Percentiles rank a stretch among this genome's conserved stretches.
phyloP scores from a whole-genome alignment of 2,888 invertebrate genomes.

The Agrochola litura region DNA sequence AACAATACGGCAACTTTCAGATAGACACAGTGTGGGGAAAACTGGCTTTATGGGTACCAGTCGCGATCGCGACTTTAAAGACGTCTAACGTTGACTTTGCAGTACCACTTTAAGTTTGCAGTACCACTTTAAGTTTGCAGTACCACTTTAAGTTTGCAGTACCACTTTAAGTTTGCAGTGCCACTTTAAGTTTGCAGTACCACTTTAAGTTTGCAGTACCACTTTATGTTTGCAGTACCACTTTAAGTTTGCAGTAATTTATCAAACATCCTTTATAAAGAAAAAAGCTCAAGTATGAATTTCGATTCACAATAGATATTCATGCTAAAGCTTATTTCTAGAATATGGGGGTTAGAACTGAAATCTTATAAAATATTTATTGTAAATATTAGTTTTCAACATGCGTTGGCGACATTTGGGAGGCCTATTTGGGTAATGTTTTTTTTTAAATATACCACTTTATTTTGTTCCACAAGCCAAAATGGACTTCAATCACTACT shows the following conservation, averaged over 20 bases:
- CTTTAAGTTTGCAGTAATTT: slow-evolving; percentile 49
- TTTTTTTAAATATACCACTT: neutral
- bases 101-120: slow-evolving; percentile 34
- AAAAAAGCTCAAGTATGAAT: neutral
- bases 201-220: neutral
- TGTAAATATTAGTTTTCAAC: neutral
- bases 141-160: too few species aligned
- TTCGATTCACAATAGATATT: neutral
- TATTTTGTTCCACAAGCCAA: neutral
- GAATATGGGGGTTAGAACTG: too few species aligned
- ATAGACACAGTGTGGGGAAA: slow-evolving; percentile 9
- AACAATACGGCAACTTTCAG: slow-evolving; percentile 44
- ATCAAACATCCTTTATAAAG: slow-evolving; percentile 10
- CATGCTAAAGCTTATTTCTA: neutral
- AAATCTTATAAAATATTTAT: neutral
- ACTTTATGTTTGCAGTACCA: too few species aligned
- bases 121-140: neutral
- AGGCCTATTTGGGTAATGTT: neutral
- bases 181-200: too few species aligned
- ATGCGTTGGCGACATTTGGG: neutral
- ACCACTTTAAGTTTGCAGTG: too few species aligned
- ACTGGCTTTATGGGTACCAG: slow-evolving; percentile 2
- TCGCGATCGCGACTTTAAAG: neutral
- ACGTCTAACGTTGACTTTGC: neutral
- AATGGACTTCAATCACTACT: neutral